phyloP scores from a whole-genome alignment of 2,797 vertebrate genomes.

The Poecilia velifera region DNA sequence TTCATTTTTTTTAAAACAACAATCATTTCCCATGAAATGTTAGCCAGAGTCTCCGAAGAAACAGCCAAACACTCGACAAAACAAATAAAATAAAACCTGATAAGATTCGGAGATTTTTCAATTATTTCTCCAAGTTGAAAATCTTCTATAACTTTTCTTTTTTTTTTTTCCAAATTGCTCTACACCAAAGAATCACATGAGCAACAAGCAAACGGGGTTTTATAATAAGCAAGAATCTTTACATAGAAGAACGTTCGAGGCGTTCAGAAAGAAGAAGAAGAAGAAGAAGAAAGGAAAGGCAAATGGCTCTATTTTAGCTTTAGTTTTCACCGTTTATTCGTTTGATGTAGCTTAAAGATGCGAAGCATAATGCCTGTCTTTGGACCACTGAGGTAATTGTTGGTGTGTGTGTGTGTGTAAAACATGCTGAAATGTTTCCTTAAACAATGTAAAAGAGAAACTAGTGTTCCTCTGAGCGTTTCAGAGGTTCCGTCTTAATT shows the following conservation, averaged over 20 bases:
- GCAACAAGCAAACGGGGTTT: conserved; percentile 71
- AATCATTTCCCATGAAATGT: conserved; percentile 68
- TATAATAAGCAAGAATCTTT: conserved; percentile 67
- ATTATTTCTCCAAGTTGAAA: conserved; percentile 31
- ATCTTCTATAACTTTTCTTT: conserved; percentile 1
- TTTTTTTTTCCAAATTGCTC: conserved; percentile 43
- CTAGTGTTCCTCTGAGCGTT: conserved; percentile 71
- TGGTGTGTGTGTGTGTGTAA: conserved; percentile 67
- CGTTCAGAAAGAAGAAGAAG: conserved; percentile 38
- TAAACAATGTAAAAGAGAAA: conserved; percentile 69
- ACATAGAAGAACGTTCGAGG: conserved; percentile 68
- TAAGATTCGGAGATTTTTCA: conserved; percentile 57
- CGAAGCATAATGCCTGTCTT: conserved; percentile 78
- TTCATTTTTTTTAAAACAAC: conserved; percentile 63
- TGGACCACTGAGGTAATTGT: conserved; percentile 82
- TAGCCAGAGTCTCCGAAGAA: conserved; percentile 45
- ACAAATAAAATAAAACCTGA: conserved; percentile 62
- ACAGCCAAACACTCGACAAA: conserved; percentile 64
- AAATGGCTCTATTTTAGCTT: conserved; percentile 62
- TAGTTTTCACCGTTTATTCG: conserved; percentile 65
- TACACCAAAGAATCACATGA: conserved; percentile 74
- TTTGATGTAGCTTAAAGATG: conserved; percentile 74
- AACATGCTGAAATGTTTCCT: conserved; percentile 75
- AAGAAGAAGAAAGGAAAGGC: conserved; percentile 30
- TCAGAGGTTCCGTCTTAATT: conserved; percentile 60